Evolutionary conservation across 2,888 invertebrate genomes (phyloP).

Genomic region (Nycteola revayana): DNA sequence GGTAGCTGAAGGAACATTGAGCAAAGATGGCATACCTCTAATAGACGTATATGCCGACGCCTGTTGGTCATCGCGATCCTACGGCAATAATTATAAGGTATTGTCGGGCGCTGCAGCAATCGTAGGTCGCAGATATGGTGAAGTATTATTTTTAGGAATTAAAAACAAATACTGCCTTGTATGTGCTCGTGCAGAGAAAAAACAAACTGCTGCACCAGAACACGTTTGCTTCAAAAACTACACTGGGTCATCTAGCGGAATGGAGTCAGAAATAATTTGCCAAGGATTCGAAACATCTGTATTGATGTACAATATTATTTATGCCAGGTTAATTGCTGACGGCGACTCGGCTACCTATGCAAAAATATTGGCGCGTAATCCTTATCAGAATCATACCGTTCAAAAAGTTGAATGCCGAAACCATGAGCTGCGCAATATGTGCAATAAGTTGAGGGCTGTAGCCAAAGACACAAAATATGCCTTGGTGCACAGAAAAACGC

Average conservation of each 20-base stretch:
- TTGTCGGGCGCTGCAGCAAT: too few species aligned
- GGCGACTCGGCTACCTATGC: slow-evolving; percentile 4
- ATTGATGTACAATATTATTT: slow-evolving; percentile 1
- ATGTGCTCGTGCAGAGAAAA: neutral
- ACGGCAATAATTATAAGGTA: too few species aligned
- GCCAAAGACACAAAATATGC: slow-evolving; percentile 2
- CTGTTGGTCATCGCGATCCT: too few species aligned
- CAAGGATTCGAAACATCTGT: slow-evolving; percentile 4
- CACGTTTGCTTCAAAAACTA: slow-evolving; percentile 6
- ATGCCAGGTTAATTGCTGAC: slow-evolving; percentile 3
- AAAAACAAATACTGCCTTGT: slow-evolving; percentile 1
- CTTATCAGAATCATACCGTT: slow-evolving; percentile 1
- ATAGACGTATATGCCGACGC: too few species aligned
- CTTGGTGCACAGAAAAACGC: slow-evolving; percentile 1
- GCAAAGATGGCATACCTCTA: slow-evolving; percentile 2
- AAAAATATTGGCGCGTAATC: slow-evolving; percentile 4
- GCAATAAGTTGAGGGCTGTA: slow-evolving; percentile 7
- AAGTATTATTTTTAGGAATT: too few species aligned
- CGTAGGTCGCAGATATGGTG: too few species aligned
- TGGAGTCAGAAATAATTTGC: slow-evolving; percentile 1
- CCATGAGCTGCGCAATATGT: slow-evolving; percentile 6
- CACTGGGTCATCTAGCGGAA: slow-evolving; percentile 3
- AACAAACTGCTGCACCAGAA: neutral
- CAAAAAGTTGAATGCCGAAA: slow-evolving; percentile 5
- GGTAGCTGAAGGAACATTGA: slow-evolving; percentile 2